Evolutionary conservation across 1,140 invertebrate genomes (phyloP).

Genomic region (Coptotermes formosanus): DNA sequence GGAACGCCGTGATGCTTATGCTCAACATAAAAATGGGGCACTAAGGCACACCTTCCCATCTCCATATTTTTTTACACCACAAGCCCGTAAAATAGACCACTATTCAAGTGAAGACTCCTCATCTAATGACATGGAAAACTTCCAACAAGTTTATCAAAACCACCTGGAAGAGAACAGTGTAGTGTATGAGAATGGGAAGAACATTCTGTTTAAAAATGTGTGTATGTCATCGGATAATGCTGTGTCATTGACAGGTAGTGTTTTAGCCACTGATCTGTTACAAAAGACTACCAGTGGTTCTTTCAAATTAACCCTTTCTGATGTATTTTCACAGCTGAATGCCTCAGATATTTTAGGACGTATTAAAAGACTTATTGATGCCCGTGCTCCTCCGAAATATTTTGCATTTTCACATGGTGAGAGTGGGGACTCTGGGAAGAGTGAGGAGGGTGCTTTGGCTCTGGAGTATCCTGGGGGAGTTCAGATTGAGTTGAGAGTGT

Average conservation of each 20-base stretch:
- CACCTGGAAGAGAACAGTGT: slow-evolving; percentile 20
- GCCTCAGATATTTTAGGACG: slow-evolving; percentile 76
- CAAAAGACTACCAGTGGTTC: slow-evolving; percentile 51
- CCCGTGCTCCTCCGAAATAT: slow-evolving; percentile 72
- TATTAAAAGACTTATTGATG: slow-evolving; percentile 78
- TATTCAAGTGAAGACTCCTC: slow-evolving; percentile 24
- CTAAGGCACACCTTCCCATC: slow-evolving; percentile 40
- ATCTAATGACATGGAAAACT: slow-evolving; percentile 22
- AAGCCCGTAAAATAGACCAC: slow-evolving; percentile 21
- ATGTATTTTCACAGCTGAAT: slow-evolving; percentile 74
- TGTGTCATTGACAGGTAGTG: slow-evolving; percentile 22
- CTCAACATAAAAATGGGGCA: slow-evolving; percentile 24
- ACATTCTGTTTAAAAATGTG: slow-evolving; percentile 14
- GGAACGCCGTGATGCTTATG: slow-evolving; percentile 21
- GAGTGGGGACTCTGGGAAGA: slow-evolving; percentile 24
- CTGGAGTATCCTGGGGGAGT: slow-evolving; percentile 67
- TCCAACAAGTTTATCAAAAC: slow-evolving; percentile 20
- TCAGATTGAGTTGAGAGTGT: slow-evolving; percentile 83
- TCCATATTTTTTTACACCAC: slow-evolving; percentile 23
- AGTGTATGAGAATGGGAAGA: slow-evolving; percentile 32
- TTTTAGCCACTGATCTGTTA: slow-evolving; percentile 37
- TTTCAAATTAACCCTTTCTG: slow-evolving; percentile 70
- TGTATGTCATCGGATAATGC: not conserved
- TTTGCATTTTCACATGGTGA: slow-evolving; percentile 52
- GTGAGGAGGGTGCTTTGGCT: slow-evolving; percentile 51